Evolutionary conservation across 2,888 invertebrate genomes (phyloP).

Genomic region (Drosophila affinis): DNA sequence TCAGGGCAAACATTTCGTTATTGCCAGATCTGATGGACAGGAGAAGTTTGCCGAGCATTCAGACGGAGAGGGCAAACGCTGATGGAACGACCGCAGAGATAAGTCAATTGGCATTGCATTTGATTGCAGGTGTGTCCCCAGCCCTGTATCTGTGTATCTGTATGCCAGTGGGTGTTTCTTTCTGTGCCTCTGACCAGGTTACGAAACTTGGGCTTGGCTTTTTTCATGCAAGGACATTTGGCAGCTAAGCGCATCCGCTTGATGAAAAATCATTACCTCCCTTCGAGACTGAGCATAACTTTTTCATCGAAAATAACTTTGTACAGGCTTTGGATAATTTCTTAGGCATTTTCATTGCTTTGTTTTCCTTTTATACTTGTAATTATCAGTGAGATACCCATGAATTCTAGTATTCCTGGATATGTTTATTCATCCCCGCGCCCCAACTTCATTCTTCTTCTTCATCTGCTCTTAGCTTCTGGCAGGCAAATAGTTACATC

Average conservation of each 20-base stretch:
- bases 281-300: too few species aligned
- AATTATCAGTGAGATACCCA: not conserved
- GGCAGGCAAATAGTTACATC: slow-evolving; percentile 5
- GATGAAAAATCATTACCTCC: too few species aligned
- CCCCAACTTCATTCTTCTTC: not conserved
- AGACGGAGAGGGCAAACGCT: slow-evolving; percentile 22
- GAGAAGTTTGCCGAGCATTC: slow-evolving; percentile 9
- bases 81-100: slow-evolving; percentile 64
- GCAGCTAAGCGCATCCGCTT: too few species aligned
- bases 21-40: slow-evolving; percentile 38
- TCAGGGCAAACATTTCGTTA: slow-evolving; percentile 66
- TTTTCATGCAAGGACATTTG: not conserved
- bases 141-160: not conserved
- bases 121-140: slow-evolving; percentile 53
- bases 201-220: not conserved
- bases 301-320: not conserved
- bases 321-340: too few species aligned
- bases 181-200: not conserved
- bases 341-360: too few species aligned
- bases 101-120: slow-evolving; percentile 69
- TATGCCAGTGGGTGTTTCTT: not conserved
- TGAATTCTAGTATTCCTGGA: not conserved
- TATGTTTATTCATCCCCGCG: not conserved
- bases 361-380: not conserved
- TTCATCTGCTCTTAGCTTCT: not conserved